phyloP scores from a whole-genome alignment of 1,140 invertebrate genomes.

The Habropoda laboriosa region DNA sequence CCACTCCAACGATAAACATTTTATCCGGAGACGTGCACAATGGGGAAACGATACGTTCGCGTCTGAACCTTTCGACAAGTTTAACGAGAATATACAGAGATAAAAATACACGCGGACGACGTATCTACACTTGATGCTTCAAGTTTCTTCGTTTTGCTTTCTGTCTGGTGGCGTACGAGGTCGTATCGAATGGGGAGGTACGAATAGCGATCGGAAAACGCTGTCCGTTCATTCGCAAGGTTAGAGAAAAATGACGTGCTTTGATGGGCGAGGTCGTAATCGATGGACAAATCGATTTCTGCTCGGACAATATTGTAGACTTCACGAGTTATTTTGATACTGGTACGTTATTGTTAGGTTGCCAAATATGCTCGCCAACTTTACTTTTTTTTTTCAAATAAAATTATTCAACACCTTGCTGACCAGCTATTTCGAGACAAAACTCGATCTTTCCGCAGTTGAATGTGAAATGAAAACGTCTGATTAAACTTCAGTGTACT shows the following conservation, averaged over 20 bases:
- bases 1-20: slow-evolving; percentile 4
- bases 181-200: neutral
- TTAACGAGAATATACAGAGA: neutral
- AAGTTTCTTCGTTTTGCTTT: neutral
- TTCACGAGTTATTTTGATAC: too few relatives aligned
- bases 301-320: too few relatives aligned
- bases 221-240: neutral
- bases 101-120: neutral
- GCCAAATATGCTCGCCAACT: too few relatives aligned
- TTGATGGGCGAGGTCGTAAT: neutral
- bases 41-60: neutral
- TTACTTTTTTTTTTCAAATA: too few relatives aligned
- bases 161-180: too few relatives aligned
- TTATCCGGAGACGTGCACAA: neutral
- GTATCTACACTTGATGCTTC: neutral
- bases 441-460: too few relatives aligned
- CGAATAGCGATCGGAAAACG: neutral
- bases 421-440: too few relatives aligned
- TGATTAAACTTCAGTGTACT: too few relatives aligned
- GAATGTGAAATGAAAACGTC: too few relatives aligned
- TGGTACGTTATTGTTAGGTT: too few relatives aligned
- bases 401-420: too few relatives aligned
- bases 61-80: neutral
- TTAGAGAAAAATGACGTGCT: neutral
- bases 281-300: too few relatives aligned